These are phyloP conservation scores for Trachymyrmex septentrionalis DNA, from an alignment of 1,140 invertebrate genomes.

Conservation along the genomic window DNA sequence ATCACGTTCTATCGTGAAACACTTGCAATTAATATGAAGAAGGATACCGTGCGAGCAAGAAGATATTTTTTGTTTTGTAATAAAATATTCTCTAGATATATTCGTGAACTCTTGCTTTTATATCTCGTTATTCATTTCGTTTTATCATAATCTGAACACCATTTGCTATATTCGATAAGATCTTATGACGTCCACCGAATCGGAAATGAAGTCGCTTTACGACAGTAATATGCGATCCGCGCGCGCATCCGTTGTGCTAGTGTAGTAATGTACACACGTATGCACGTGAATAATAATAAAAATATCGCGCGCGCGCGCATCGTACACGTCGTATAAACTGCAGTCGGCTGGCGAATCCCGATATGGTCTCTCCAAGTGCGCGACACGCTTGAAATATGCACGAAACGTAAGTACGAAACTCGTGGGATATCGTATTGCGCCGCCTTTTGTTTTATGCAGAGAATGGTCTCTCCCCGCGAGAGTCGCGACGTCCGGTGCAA, in stretches of 20 bases:
- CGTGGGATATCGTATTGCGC: conserved; percentile 74
- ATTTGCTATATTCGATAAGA: conserved; percentile 43
- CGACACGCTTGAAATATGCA: conserved; percentile 74
- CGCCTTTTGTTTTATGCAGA: conserved; percentile 76
- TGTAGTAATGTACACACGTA: too few relatives aligned
- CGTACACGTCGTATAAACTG: conserved; percentile 62
- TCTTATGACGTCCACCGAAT: conserved; percentile 37
- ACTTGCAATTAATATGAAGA: background rate
- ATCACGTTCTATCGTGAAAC: background rate
- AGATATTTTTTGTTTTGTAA: background rate
- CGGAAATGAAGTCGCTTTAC: conserved; percentile 35
- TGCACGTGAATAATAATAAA: conserved; percentile 32
- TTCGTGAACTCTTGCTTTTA: background rate
- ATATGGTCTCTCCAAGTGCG: conserved; percentile 70
- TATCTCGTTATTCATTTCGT: conserved; percentile 21
- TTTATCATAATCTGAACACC: conserved; percentile 23
- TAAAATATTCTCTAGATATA: conserved; percentile 21
- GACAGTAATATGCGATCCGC: background rate
- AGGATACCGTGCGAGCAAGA: background rate
- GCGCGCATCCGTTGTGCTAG: background rate
- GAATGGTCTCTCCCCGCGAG: conserved; percentile 67
- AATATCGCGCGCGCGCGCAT: conserved; percentile 1
- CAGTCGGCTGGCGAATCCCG: conserved; percentile 67
- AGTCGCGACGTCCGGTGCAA: conserved; percentile 59
- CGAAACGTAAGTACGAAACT: conserved; percentile 75